Base-by-base conservation (phyloP, 1,140 invertebrate species). In the Pseudomyrmex cubaensis region DNA sequence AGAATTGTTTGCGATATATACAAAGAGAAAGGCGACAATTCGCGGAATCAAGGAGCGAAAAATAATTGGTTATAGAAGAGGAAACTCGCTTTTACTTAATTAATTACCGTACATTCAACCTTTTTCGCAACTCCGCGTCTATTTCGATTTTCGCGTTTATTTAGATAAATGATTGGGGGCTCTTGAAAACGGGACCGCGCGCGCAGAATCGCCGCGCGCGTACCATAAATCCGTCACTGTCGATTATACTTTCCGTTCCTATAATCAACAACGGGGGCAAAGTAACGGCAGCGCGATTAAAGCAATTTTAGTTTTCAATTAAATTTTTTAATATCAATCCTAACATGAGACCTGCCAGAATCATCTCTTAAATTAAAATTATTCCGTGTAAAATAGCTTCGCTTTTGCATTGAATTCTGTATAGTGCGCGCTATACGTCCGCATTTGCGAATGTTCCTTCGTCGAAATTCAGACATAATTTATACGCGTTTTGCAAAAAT, bases 191-290 rank as follows among this genome's bases (percentile, higher is more conserved):
- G 66, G 64, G 64, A 78, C 76, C 76, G 8, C 7, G 76, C 66
- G 35, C 50, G 46, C 76, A 48, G 54, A 70, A 80, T 59, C 66
- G 66, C 66, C 66, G 66, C 66, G 76, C 66, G 66, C 66, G 76
- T 72, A 70, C 35, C 76, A 70, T 80, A 80, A 80, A 80, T 80
- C 76, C 76, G 76, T 80, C 76, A 80, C 76, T 80, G 76, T 80
- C 76, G 76, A 80, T 80, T 80, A 72, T 80, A 72, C 59, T 80
- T 72, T 80, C 76, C 76, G 66, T 80, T 80, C 69, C 56, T 56
- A 72, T 80, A 80, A 72, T 80, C 76, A 72, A 80, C 66, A 72
- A 80, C 76, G 59, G 54, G 5, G 44, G 54, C 66, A 48, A 70
- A 61, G 66, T 72, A 80, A 80, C 70, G 66, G 66, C 76, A 80